Conservation (phyloP, 2,113 vertebrate genomes). For the Pelusios castaneus region DNA sequence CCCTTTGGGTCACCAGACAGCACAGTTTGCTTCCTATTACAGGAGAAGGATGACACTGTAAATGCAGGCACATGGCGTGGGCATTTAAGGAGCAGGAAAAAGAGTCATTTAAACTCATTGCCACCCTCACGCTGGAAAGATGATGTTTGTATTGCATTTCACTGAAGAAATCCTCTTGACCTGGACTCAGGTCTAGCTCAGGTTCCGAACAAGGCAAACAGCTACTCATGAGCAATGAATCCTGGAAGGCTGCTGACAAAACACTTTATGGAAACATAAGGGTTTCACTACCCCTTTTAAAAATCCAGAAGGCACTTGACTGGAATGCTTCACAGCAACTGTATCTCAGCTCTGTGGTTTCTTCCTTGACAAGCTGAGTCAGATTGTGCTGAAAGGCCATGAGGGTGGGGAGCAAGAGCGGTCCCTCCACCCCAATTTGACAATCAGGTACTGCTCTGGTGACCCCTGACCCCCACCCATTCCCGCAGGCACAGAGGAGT, state of each 20-base stretch:
- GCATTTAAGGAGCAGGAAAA: background rate
- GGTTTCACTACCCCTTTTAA: background rate
- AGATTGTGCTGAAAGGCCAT: background rate
- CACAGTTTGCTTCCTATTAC: rapidly evolving
- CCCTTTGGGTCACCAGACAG: background rate
- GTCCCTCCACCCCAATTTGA: background rate
- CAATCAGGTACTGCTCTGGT: background rate
- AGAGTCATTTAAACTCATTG: background rate
- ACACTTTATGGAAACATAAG: background rate
- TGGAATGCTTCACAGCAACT: background rate
- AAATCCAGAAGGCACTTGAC: conserved; percentile 55
- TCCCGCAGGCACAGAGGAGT: background rate
- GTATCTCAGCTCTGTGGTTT: background rate
- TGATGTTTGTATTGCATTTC: background rate
- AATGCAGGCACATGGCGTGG: too few species aligned
- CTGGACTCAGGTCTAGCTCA: background rate
- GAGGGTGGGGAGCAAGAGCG: background rate
- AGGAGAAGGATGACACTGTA: background rate
- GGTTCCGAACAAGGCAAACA: background rate
- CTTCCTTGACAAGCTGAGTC: background rate
- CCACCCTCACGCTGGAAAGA: background rate
- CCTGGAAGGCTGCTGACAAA: background rate
- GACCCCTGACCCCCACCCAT: conserved; percentile 29
- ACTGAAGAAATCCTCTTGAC: background rate
- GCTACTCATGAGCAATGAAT: background rate